These are phyloP conservation scores for Aphelocoma californica DNA, from an alignment of 2,797 vertebrate species.

Conservation along the genomic window DNA sequence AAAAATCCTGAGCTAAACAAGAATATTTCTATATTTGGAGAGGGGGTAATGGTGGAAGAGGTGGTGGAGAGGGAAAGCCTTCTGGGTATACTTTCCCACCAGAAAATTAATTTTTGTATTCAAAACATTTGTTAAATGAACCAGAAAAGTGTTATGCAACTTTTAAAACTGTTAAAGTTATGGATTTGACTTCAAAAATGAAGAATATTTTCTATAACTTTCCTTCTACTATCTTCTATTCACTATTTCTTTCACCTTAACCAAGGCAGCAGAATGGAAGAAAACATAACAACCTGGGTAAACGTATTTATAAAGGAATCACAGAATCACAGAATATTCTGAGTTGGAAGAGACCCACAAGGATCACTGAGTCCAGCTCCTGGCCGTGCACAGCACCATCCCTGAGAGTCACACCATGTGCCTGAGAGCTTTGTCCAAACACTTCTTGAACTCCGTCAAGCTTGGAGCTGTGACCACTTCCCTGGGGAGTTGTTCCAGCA, in stretches of 20 bases:
- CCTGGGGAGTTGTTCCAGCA: background rate
- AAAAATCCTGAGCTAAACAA: background rate
- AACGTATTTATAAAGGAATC: background rate
- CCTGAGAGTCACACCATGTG: too few species aligned
- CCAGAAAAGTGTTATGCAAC: background rate
- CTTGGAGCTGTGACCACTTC: background rate
- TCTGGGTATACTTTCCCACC: background rate
- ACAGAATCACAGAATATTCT: background rate
- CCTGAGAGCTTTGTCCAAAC: too few species aligned
- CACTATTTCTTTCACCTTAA: background rate
- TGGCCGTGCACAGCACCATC: background rate
- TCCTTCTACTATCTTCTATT: background rate
- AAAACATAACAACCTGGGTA: background rate
- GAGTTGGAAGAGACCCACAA: background rate
- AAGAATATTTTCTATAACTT: background rate
- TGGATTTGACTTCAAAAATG: background rate
- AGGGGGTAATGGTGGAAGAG: rapidly evolving
- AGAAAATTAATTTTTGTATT: background rate
- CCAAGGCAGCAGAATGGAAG: background rate
- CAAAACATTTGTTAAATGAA: background rate
- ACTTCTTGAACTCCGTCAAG: background rate
- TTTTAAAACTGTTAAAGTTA: background rate
- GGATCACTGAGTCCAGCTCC: background rate
- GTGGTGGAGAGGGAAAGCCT: background rate
- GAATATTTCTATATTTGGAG: rapidly evolving